Base-by-base conservation (phyloP, 2,113 vertebrate species). In the Ceratotherium simum region DNA sequence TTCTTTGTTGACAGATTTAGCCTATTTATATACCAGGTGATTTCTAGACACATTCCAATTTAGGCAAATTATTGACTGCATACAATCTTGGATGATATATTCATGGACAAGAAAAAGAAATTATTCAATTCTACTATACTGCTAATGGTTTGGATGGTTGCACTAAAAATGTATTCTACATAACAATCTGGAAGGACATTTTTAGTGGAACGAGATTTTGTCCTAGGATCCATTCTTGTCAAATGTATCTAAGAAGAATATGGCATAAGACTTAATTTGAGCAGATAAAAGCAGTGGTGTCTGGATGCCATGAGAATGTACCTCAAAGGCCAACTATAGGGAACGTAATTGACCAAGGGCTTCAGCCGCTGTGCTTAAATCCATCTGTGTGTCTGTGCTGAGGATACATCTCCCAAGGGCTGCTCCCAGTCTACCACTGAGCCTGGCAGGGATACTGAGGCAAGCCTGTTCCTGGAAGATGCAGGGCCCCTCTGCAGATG, bases 211-310 rank as follows among this genome's bases (percentile, higher is more conserved):
- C 2, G 75, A 4, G 3, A n/a, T 80, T 91, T 69, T 80, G 27
- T 93, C 17, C 14, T 64, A 36, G 17, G 5, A 18, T 56, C 5
- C 27, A 1, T 58, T 75, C 39, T 81, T 23, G 62, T 91, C 14
- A 93, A 80, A 92, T 65, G 7, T 72, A 58, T 48, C 7, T 80
- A 80, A 87, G 42, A 85, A 84, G 90, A 83, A 72, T 60, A 89
- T 39, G n/a, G 6, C 27, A 9, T 33, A 60, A 75, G 42, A 93
- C 29, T 88, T 79, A 17, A 56, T 23, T 90, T 90, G 31, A 69
- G 7, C 72, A 75, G 20, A 60, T 21, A 39, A 92, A 85, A 54
- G 33, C 27, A 46, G 39, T 18, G 5, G 75, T 82, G 7, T 60
- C 11, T 90, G 23, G 10, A 16, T 5, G 3, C 51, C 65, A 64